Base-by-base conservation (phyloP, 2,888 invertebrate genomes). In the Pachliopta kotzebuea region DNA sequence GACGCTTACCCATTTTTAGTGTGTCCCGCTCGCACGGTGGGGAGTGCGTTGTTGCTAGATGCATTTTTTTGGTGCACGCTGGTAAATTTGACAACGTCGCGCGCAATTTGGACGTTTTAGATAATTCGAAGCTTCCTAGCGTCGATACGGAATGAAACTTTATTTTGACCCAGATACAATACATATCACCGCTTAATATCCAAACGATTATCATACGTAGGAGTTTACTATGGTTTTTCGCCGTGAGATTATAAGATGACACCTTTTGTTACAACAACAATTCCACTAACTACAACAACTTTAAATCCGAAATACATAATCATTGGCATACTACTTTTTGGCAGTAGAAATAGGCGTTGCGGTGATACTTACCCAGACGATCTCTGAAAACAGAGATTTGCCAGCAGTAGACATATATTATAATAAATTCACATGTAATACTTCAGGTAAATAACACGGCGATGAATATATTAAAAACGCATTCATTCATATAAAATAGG, bases 41-140 rank as follows among this genome's bases (percentile, higher is more conserved):
- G 78, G 80, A 76, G 79, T 83, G 87, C 88, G 86, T 78, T 85
- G 88, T 86, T 88, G 86, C 85, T 85, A 83, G 84, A 84, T 86
- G 83, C 80, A 77, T 84, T 84, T 86, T 81, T 86, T 85, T 76
- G 76, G 75, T 80, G 77, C 77, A 75, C 76, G 75, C 72, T 72
- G 72, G 88, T 86, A 84, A 83, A 88, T 80, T 86, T 86, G 88
- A 88, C 90, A 89, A 89, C 90, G 87, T 85, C 88, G 88, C 88
- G 75, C 76, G 75, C 76, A 82, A 84, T 84, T 85, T 79, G 69
- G 71, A 76, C 73, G 76, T 76, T 72, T 68, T 68, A 65, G 63
- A 59, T 24, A 52, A 64, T 62, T 45, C 57, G 56, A 50, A 53
- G 37, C 57, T 31, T 11, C 11, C 50, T 9, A 52, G 21, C 20